These are phyloP conservation scores for Cataglyphis cursor DNA, from an alignment of 2,888 invertebrate species.

Conservation along the genomic window DNA sequence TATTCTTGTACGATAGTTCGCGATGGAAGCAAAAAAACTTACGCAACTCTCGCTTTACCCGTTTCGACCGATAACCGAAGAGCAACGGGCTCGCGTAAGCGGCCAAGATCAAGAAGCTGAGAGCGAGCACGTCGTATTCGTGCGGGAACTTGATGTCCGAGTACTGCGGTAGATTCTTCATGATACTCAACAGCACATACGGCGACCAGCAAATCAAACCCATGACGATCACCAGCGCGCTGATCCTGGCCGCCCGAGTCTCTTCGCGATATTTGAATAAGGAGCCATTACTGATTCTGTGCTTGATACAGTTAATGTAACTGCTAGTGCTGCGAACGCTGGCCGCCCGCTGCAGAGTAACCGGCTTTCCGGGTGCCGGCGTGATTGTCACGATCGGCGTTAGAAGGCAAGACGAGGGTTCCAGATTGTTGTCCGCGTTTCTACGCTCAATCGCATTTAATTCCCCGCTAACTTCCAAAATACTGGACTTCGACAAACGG, in stretches of 20 bases:
- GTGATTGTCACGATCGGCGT: constrained; percentile 88
- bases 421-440: constrained; percentile 21
- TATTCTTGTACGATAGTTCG: constrained; percentile 85
- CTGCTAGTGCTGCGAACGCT: constrained; percentile 88
- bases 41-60: constrained; percentile 89
- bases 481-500: constrained; percentile 52
- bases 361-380: constrained; percentile 85
- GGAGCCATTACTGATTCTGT: constrained; percentile 94
- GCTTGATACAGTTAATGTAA: constrained; percentile 92
- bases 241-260: constrained; percentile 95
- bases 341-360: constrained; percentile 85
- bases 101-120: constrained; percentile 88
- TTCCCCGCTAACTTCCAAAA: constrained; percentile 53
- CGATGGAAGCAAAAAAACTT: constrained; percentile 87
- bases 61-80: constrained; percentile 92
- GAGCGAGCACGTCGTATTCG: constrained; percentile 82
- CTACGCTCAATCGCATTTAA: background rate
- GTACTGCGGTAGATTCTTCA: constrained; percentile 86
- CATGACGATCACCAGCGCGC: constrained; percentile 92
- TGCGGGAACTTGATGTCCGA: constrained; percentile 76
- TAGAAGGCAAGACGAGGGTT: constrained; percentile 84
- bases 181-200: constrained; percentile 86
- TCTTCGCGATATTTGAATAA: constrained; percentile 95
- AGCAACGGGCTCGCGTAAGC: constrained; percentile 91
- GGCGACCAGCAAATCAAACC: constrained; percentile 89